These are phyloP conservation scores for Paraescarpia echinospica DNA, from an alignment of 1,140 invertebrate species.

Conservation along the genomic window DNA sequence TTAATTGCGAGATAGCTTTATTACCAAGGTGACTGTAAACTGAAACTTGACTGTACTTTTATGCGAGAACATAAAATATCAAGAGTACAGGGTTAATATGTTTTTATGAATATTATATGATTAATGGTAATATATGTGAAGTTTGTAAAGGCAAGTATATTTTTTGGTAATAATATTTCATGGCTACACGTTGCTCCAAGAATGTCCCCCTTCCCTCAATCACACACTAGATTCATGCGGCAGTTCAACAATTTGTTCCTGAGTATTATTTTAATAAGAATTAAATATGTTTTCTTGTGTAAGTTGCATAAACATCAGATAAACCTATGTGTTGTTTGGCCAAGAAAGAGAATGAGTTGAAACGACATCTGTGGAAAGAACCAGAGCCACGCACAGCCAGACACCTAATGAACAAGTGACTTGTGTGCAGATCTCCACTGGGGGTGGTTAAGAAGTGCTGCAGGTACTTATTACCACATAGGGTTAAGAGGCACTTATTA, in stretches of 20 bases:
- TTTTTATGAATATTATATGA: too few relatives aligned
- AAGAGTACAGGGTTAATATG: too few relatives aligned
- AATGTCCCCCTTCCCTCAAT: background rate
- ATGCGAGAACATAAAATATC: too few relatives aligned
- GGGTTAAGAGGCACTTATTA: background rate
- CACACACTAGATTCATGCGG: background rate
- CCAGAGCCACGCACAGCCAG: background rate
- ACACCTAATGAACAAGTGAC: too few relatives aligned
- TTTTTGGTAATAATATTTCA: too few relatives aligned
- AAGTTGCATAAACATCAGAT: background rate
- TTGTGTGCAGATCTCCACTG: background rate
- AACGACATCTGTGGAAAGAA: background rate
- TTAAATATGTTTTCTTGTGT: background rate
- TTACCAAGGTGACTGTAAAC: too few relatives aligned
- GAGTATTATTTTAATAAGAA: background rate
- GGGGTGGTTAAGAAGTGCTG: background rate
- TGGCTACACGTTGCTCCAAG: too few relatives aligned
- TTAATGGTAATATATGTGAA: too few relatives aligned
- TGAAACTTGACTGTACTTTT: too few relatives aligned
- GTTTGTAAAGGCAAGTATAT: too few relatives aligned
- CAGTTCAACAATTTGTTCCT: background rate
- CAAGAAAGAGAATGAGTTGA: background rate
- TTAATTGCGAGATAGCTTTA: too few relatives aligned
- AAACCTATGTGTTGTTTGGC: background rate
- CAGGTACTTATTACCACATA: background rate